Conservation (phyloP, 2,797 vertebrate species). For the Scyliorhinus canicula region DNA sequence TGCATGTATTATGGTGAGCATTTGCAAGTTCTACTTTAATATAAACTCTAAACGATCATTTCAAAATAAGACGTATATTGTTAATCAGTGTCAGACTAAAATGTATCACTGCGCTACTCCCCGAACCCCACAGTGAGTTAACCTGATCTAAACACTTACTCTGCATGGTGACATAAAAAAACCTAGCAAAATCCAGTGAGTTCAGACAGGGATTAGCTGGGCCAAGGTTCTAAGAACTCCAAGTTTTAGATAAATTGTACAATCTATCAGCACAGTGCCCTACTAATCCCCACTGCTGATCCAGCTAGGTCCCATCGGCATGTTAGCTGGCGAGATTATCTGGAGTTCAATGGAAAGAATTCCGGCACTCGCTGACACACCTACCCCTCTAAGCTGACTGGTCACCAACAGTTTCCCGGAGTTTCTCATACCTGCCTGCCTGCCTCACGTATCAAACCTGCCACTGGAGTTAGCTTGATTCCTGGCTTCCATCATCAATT, state of each 20-base stretch:
- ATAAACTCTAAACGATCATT: background rate
- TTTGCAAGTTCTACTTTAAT: background rate
- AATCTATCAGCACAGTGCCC: background rate
- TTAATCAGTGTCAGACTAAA: background rate
- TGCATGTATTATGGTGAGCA: constrained; percentile 88
- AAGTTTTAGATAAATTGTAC: background rate
- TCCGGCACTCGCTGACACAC: background rate
- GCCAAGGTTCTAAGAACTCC: background rate
- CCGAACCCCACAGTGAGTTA: background rate
- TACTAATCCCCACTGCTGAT: background rate
- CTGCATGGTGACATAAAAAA: background rate
- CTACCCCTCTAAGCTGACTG: background rate
- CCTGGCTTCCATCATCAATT: background rate
- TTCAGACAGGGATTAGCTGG: background rate
- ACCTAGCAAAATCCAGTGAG: background rate
- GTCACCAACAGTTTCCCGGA: background rate
- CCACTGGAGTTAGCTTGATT: background rate
- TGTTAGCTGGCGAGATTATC: background rate
- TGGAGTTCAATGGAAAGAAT: background rate
- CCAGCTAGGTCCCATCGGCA: background rate
- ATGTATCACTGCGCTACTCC: background rate
- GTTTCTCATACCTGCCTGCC: background rate
- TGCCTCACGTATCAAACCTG: background rate
- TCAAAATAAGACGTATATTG: background rate
- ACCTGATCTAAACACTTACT: background rate